Evolutionary conservation across 2,888 invertebrate genomes (phyloP).

Genomic region (Sinodicranocentrus sp.): DNA sequence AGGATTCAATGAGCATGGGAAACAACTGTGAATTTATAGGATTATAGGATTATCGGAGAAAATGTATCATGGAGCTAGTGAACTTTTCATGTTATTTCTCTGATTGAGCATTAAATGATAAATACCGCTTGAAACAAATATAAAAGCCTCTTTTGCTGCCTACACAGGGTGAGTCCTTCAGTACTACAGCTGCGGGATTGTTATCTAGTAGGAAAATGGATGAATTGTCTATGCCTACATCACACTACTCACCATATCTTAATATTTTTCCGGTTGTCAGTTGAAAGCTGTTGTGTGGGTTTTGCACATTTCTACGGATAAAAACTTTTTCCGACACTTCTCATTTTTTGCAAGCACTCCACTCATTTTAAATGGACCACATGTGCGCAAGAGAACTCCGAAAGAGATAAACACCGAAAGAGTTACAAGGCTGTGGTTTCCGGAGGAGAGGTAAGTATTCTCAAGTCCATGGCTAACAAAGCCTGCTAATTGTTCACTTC

Average conservation of each 20-base stretch:
- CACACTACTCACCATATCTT: conserved; percentile 3
- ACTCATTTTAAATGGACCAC: too few relatives aligned
- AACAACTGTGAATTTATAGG: conserved; percentile 68
- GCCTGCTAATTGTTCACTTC: conserved; percentile 42
- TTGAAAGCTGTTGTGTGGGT: not conserved
- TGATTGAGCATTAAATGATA: conserved; percentile 16
- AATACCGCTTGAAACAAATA: not conserved
- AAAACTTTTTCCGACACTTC: not conserved
- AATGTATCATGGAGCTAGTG: conserved; percentile 55
- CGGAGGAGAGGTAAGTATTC: not conserved
- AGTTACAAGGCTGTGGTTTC: too few relatives aligned
- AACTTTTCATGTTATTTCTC: conserved; percentile 58
- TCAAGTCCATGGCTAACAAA: not conserved
- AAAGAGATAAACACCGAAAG: too few relatives aligned
- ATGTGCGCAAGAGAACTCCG: not conserved
- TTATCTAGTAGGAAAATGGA: too few relatives aligned
- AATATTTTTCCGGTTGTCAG: conserved; percentile 13
- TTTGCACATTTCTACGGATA: conserved; percentile 9
- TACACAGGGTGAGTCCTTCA: not conserved
- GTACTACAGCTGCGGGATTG: not conserved
- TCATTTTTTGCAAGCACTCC: too few relatives aligned
- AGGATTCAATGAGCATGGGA: conserved; percentile 59
- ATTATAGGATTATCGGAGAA: conserved; percentile 59
- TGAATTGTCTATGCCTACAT: not conserved
- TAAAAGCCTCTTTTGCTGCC: not conserved